Conservation (phyloP, 2,797 vertebrate genomes). For the Sandelia bainsii region DNA sequence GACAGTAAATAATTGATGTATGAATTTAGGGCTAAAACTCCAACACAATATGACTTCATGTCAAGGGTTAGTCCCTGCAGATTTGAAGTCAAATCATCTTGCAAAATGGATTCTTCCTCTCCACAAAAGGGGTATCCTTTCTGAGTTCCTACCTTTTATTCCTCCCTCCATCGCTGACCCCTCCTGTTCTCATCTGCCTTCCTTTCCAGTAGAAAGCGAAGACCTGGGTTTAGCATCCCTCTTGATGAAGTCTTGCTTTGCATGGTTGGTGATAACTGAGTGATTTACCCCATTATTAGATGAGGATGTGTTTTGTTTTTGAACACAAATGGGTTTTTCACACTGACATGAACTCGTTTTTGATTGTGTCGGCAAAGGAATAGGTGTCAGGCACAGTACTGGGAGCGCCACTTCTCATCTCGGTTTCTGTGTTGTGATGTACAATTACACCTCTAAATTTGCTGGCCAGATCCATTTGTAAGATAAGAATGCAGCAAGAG, state of each 20-base stretch:
- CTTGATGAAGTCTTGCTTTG: conserved; percentile 92
- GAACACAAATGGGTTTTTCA: conserved; percentile 91
- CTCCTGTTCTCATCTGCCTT: conserved; percentile 31
- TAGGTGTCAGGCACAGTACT: conserved; percentile 66
- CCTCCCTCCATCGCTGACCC: conserved; percentile 63
- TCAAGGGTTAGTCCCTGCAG: conserved; percentile 99
- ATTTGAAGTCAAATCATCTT: conserved; percentile 94
- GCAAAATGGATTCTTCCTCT: conserved; percentile 94
- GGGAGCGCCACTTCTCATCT: conserved; percentile 80
- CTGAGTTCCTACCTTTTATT: conserved; percentile 67
- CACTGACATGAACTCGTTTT: conserved; percentile 82
- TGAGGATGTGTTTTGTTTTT: conserved; percentile 90
- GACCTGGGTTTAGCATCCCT: conserved; percentile 74
- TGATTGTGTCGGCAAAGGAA: conserved; percentile 78
- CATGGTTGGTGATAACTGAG: conserved; percentile 88
- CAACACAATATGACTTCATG: conserved; percentile 99
- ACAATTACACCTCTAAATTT: conserved; percentile 84
- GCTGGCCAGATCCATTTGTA: conserved; percentile 79
- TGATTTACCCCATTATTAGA: conserved; percentile 85
- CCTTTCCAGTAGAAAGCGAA: conserved; percentile 80
- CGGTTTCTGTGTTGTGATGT: conserved; percentile 78
- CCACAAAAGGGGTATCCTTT: conserved; percentile 61
- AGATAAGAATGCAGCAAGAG: conserved; percentile 75
- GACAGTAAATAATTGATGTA: conserved; percentile 99
- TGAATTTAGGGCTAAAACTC: conserved; percentile 99